Conservation (phyloP, 2,113 vertebrate species). For the Podarcis raffonei region DNA sequence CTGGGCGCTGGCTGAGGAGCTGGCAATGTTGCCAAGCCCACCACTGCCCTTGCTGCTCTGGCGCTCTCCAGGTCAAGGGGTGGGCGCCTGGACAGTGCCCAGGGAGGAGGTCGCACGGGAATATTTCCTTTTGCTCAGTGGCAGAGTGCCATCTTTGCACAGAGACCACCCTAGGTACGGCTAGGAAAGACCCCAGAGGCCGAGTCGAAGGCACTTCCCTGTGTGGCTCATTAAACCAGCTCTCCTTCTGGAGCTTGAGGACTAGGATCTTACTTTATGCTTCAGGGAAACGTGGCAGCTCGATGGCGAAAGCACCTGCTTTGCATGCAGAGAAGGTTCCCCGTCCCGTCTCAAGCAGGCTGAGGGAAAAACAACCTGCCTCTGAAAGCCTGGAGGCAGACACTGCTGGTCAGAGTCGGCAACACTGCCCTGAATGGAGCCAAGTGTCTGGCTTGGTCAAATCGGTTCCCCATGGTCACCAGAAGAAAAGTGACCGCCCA, state of each 20-base stretch:
- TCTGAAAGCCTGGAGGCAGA: too few species aligned
- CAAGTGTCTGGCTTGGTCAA: background rate
- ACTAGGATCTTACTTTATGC: background rate
- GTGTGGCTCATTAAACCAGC: too few species aligned
- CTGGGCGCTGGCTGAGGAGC: too few species aligned
- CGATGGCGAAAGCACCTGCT: background rate
- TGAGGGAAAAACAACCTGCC: background rate
- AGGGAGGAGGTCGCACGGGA: background rate
- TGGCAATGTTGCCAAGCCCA: background rate
- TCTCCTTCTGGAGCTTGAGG: too few species aligned
- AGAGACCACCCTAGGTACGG: too few species aligned
- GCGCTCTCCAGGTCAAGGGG: background rate
- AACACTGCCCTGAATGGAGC: background rate
- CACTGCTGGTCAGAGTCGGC: background rate
- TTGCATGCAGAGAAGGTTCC: background rate
- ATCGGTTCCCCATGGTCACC: too few species aligned
- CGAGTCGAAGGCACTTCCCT: too few species aligned
- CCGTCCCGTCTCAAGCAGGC: background rate
- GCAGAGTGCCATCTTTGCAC: too few species aligned
- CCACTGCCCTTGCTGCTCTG: background rate
- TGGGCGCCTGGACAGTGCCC: background rate
- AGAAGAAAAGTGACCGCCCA: background rate
- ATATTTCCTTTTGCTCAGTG: too few species aligned
- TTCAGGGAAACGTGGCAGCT: fast-evolving
- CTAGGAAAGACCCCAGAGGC: too few species aligned